Conservation (phyloP, 2,113 vertebrate species). For the Ariopsis seemanni region DNA sequence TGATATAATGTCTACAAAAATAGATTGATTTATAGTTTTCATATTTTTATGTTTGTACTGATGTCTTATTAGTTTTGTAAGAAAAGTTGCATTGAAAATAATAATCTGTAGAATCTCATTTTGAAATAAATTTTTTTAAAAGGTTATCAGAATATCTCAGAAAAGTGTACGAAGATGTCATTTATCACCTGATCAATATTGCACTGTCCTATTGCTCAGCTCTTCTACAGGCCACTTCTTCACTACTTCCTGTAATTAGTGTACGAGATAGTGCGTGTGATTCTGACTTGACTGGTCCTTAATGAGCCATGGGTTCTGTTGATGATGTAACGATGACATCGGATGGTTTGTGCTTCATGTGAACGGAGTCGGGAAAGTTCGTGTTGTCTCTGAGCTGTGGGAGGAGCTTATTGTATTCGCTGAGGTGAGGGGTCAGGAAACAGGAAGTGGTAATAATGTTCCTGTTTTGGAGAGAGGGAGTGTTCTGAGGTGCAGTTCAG, state of each 20-base stretch:
- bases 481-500: not conserved
- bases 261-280: not conserved
- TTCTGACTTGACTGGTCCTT: not conserved
- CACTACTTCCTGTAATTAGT: not conserved
- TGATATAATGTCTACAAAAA: too few species aligned
- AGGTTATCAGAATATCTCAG: not conserved
- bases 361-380: not conserved
- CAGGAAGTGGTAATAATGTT: not conserved
- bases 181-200: not conserved
- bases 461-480: not conserved
- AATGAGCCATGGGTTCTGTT: not conserved
- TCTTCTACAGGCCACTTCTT: not conserved
- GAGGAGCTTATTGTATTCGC: not conserved
- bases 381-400: not conserved
- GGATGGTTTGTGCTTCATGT: not conserved
- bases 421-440: not conserved
- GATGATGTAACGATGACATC: not conserved
- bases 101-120: too few species aligned
- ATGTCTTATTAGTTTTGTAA: too few species aligned
- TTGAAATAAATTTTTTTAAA: too few species aligned
- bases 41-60: too few species aligned
- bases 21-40: too few species aligned
- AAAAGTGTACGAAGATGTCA: not conserved
- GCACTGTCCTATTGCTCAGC: too few species aligned
- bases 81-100: too few species aligned